Percentiles rank a stretch among this genome's conserved stretches.
Evolutionary conservation across 2,113 vertebrate species (phyloP).

Genomic region (Phoxinus phoxinus): DNA sequence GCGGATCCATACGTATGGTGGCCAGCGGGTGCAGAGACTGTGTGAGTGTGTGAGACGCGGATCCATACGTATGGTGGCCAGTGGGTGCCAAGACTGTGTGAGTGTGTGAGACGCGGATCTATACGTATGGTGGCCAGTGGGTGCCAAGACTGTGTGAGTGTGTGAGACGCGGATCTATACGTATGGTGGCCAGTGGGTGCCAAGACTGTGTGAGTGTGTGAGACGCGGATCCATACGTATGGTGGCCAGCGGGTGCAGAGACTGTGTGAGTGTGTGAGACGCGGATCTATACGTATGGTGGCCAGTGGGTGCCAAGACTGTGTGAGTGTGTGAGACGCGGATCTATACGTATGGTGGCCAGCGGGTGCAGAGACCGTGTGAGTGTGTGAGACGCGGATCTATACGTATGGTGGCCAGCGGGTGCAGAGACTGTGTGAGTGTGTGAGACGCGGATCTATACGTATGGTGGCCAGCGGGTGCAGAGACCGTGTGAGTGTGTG

Average conservation of each 20-base stretch:
- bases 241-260: too few relatives aligned
- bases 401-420: too few relatives aligned
- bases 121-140: too few relatives aligned
- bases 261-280: conserved; percentile 65
- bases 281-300: too few relatives aligned
- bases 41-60: conserved; percentile 60
- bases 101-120: conserved; percentile 52
- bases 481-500: conserved; percentile 66
- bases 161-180: not conserved
- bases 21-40: too few relatives aligned
- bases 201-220: conserved; percentile 66
- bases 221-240: too few relatives aligned
- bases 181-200: too few relatives aligned
- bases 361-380: conserved; percentile 67
- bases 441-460: not conserved
- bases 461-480: too few relatives aligned
- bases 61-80: too few relatives aligned
- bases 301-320: too few relatives aligned
- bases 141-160: conserved; percentile 69
- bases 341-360: too few relatives aligned
- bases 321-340: conserved; percentile 60
- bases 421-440: conserved; percentile 69
- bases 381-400: conserved; percentile 52
- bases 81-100: conserved; percentile 68
- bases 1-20: too few relatives aligned